Evolutionary conservation across 2,113 vertebrate species (phyloP).

Genomic region (Empidonax traillii): DNA sequence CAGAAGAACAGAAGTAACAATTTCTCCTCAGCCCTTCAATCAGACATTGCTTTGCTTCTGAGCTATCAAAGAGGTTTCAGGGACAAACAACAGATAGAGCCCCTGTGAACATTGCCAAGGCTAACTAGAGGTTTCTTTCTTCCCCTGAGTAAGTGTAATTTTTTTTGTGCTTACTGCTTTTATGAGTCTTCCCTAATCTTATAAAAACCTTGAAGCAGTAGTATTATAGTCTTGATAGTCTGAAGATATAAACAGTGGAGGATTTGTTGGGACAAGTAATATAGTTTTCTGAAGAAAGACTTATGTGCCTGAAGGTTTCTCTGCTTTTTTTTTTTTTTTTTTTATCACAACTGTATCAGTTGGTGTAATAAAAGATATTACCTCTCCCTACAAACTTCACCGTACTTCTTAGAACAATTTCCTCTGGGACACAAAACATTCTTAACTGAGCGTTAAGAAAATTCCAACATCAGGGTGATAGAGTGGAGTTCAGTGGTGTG

Average conservation of each 20-base stretch:
- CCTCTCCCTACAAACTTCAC: neutral
- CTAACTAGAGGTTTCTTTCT: neutral
- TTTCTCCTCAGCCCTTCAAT: neutral
- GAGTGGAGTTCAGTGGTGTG: neutral
- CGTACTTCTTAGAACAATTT: neutral
- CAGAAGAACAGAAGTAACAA: neutral
- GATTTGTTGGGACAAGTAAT: neutral
- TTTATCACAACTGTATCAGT: neutral
- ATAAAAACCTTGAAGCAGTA: neutral
- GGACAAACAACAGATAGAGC: neutral
- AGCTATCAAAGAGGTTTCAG: neutral
- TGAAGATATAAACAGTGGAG: neutral
- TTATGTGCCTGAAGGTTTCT: neutral
- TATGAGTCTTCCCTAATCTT: neutral
- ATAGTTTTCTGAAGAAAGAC: conserved; percentile 13
- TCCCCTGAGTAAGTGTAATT: neutral
- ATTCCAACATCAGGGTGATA: neutral
- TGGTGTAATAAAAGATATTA: conserved; percentile 31
- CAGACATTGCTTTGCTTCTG: neutral
- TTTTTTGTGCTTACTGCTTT: conserved; percentile 13
- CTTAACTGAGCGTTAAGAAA: neutral
- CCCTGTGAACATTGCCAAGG: neutral
- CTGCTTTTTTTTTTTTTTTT: neutral
- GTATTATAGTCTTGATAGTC: neutral
- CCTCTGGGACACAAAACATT: neutral